A percentile compares a stretch with the other conserved stretches of the same genome.
Conservation (phyloP, 2,888 invertebrate species). For the Heterodera filipjevi region DNA sequence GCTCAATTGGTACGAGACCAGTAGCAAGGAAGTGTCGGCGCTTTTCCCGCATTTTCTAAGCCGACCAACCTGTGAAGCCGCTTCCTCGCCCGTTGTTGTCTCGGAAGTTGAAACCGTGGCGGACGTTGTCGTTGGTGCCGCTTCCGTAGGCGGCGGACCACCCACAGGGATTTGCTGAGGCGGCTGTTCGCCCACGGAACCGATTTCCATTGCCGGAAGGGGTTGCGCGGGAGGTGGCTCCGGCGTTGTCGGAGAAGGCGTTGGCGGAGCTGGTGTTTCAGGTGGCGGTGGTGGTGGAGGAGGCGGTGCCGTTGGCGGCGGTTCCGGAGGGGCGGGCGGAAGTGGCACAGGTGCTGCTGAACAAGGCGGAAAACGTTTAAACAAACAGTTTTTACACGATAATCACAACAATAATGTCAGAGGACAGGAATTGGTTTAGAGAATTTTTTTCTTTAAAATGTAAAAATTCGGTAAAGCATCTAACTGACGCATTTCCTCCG, state of each 20-base stretch:
- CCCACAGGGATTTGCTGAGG: slow-evolving; percentile 28
- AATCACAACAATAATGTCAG: too few relatives aligned
- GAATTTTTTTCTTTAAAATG: too few relatives aligned
- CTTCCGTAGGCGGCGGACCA: slow-evolving; percentile 20
- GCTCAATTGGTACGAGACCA: too few relatives aligned
- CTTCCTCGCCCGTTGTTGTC: not conserved
- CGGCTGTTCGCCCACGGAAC: slow-evolving; percentile 33
- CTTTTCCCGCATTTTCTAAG: too few relatives aligned
- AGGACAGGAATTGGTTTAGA: too few relatives aligned
- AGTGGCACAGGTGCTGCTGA: slow-evolving; percentile 31
- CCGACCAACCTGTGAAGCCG: not conserved
- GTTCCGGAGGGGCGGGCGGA: slow-evolving; percentile 28
- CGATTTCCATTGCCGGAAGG: slow-evolving; percentile 16
- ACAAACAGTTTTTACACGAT: too few relatives aligned
- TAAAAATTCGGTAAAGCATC: too few relatives aligned
- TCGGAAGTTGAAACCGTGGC: not conserved
- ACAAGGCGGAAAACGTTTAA: not conserved
- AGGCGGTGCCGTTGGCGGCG: slow-evolving; percentile 36
- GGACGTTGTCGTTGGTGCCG: not conserved
- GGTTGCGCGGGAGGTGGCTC: not conserved
- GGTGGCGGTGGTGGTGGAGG: not conserved
- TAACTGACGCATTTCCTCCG: slow-evolving; percentile 11
- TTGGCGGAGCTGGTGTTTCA: not conserved
- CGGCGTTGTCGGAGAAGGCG: not conserved
- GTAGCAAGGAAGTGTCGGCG: too few relatives aligned